phyloP scores from a whole-genome alignment of 2,888 invertebrate species.

The Erpobdella octoculata region DNA sequence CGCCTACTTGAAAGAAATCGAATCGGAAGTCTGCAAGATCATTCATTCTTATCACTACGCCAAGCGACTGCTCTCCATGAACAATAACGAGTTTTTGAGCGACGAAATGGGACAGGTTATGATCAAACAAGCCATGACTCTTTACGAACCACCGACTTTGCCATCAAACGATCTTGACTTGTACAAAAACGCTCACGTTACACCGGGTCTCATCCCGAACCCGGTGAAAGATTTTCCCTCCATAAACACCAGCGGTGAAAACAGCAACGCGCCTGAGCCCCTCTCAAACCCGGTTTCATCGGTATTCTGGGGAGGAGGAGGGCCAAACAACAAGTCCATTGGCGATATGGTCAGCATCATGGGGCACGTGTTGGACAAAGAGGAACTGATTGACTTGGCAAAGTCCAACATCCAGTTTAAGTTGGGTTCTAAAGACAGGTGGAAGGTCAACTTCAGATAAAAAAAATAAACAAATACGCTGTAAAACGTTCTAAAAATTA shows the following conservation, averaged over 20 bases:
- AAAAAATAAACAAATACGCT: no score
- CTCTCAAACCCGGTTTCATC: no score
- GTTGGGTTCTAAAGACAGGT: no score
- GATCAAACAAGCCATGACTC: neutral
- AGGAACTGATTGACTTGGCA: neutral
- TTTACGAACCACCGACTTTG: neutral
- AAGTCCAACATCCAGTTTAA: neutral
- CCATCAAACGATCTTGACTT: neutral
- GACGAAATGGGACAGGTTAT: neutral
- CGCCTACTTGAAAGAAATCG: conserved; percentile 17
- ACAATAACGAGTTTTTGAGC: neutral
- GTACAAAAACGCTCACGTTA: neutral
- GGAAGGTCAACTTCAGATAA: no score
- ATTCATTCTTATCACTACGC: conserved; percentile 7
- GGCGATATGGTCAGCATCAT: no score
- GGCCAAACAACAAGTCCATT: no score
- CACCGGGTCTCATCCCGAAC: neutral
- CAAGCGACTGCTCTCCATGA: neutral
- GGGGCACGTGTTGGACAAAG: no score
- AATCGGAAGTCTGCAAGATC: neutral
- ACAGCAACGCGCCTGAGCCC: no score
- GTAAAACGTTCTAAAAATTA: no score
- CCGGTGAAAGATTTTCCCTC: conserved; percentile 5
- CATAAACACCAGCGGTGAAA: no score
- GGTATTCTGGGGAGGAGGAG: no score